Evolutionary conservation across 1,140 invertebrate species (phyloP).

Genomic region (Campodea augens): DNA sequence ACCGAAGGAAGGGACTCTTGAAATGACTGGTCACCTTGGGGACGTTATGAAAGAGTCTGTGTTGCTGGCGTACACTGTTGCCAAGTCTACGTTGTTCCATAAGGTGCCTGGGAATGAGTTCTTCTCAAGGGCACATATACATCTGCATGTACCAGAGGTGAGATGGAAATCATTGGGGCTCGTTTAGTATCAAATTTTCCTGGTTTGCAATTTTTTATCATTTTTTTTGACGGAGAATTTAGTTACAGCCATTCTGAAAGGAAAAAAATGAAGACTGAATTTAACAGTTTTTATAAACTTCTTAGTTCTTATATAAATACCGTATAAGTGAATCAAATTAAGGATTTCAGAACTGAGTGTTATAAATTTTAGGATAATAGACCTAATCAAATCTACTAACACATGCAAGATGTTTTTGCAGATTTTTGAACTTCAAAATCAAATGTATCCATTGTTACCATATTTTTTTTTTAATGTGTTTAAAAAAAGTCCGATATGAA

Average conservation of each 20-base stretch:
- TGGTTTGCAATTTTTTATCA: not conserved
- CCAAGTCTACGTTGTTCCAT: slow-evolving; percentile 53
- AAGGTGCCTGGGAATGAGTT: slow-evolving; percentile 51
- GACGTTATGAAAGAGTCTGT: slow-evolving; percentile 99
- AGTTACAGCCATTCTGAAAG: not conserved
- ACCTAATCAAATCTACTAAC: no score
- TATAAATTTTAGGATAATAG: no score
- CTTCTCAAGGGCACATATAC: slow-evolving; percentile 60
- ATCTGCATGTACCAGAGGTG: slow-evolving; percentile 90
- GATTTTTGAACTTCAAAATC: no score
- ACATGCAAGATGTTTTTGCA: no score
- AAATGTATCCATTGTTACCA: no score
- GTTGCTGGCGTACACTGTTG: slow-evolving; percentile 81
- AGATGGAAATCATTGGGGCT: slow-evolving; percentile 3
- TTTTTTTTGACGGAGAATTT: not conserved
- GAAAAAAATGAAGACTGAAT: slow-evolving; percentile 4
- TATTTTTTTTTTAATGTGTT: no score
- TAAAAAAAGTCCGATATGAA: no score
- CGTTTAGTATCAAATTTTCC: not conserved
- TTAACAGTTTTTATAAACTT: no score
- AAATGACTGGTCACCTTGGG: slow-evolving; percentile 88
- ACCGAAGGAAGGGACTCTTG: slow-evolving; percentile 31
- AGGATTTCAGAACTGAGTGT: no score
- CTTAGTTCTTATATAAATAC: no score
- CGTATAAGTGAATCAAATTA: no score